Percentiles rank a stretch among this genome's conserved stretches.
phyloP scores from a whole-genome alignment of 2,888 invertebrate genomes.

The Allolobophora icterica region DNA sequence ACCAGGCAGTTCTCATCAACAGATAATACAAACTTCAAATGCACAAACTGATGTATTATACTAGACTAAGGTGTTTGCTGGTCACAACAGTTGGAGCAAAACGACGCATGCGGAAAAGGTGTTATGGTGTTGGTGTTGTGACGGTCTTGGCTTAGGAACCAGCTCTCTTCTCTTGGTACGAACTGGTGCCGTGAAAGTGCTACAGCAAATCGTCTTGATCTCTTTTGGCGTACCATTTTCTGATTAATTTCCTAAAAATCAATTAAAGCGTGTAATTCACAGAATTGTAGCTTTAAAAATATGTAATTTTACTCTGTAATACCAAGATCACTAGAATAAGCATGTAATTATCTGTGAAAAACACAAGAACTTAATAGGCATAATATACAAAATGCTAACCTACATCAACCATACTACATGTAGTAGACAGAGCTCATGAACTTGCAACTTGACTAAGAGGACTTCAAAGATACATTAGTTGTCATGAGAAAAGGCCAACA shows the following conservation, averaged over 20 bases:
- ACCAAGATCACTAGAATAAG: background rate
- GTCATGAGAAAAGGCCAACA: too few species aligned
- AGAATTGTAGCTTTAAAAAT: background rate
- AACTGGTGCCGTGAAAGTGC: background rate
- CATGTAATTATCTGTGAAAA: too few species aligned
- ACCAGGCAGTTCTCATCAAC: constrained; percentile 10
- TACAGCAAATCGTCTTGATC: background rate
- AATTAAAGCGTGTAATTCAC: background rate
- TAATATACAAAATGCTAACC: too few species aligned
- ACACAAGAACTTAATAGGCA: too few species aligned
- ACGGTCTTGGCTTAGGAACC: background rate
- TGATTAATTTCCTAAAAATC: background rate
- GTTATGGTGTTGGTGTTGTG: background rate
- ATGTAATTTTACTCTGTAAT: background rate
- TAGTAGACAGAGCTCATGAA: too few species aligned
- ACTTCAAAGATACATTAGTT: too few species aligned
- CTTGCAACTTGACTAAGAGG: too few species aligned
- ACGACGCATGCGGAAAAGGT: background rate
- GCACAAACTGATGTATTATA: background rate
- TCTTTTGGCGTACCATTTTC: constrained; percentile 4
- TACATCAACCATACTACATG: too few species aligned
- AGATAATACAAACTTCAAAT: background rate
- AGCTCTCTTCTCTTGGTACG: background rate
- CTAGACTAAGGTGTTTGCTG: background rate
- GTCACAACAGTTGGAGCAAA: background rate